These are phyloP conservation scores for Peucedramus taeniatus DNA, from an alignment of 2,113 vertebrate species.

Conservation along the genomic window DNA sequence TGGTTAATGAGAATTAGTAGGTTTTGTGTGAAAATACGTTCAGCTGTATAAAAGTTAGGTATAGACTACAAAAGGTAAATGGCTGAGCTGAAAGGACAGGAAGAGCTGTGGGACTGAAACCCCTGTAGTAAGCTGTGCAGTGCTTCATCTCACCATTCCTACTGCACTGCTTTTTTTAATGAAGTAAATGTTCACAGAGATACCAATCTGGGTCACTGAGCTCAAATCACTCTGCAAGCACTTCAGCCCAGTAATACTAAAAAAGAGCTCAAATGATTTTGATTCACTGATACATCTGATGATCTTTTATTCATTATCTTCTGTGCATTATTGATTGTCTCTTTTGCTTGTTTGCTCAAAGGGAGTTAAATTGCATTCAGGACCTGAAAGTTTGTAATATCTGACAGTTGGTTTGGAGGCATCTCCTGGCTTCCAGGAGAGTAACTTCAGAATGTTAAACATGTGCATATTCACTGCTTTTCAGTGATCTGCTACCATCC, in stretches of 20 bases:
- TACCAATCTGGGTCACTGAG: not conserved
- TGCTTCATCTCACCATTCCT: not conserved
- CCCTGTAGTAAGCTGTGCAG: not conserved
- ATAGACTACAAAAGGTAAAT: not conserved
- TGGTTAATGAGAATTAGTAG: not conserved
- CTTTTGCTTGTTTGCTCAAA: not conserved
- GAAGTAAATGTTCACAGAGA: not conserved
- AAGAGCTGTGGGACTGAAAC: not conserved
- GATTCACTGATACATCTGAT: not conserved
- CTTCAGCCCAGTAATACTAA: not conserved
- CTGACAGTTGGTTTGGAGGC: not conserved
- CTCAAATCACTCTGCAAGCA: not conserved
- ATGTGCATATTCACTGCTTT: not conserved
- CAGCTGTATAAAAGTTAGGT: fast-evolving
- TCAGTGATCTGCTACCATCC: not conserved
- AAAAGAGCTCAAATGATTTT: not conserved
- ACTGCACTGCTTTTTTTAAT: not conserved
- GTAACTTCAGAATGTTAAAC: not conserved
- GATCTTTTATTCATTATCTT: not conserved
- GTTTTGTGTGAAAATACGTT: not conserved
- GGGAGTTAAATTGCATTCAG: not conserved
- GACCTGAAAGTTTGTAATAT: not conserved
- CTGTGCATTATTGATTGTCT: not conserved
- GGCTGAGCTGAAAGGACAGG: not conserved
- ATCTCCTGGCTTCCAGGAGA: not conserved